Conservation (phyloP, 2,888 invertebrate species). For the Pseudanteris insignis region DNA sequence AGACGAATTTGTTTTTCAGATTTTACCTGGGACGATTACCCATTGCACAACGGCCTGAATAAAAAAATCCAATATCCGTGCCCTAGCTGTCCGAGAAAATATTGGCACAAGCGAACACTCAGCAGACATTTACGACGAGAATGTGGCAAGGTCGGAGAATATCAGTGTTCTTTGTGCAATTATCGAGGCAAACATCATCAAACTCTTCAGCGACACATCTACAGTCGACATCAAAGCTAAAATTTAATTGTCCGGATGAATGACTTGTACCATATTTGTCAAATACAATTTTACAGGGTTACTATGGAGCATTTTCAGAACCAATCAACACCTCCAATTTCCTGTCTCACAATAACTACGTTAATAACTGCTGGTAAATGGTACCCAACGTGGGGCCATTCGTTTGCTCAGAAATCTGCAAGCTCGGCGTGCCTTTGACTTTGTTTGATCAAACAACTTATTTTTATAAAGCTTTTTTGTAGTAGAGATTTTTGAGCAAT, state of each 20-base stretch:
- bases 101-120: constrained; percentile 26
- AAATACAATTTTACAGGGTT: too few relatives aligned
- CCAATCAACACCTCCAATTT: too few relatives aligned
- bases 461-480: constrained; percentile 20
- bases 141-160: constrained; percentile 32
- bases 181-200: constrained; percentile 40
- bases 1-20: constrained; percentile 27
- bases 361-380: too few relatives aligned
- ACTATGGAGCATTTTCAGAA: too few relatives aligned
- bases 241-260: neutral
- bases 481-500: constrained; percentile 20
- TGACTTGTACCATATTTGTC: constrained; percentile 17
- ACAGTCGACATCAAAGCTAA: constrained; percentile 18
- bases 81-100: constrained; percentile 30
- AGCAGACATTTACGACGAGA: constrained; percentile 33
- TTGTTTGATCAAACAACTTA: constrained; percentile 8
- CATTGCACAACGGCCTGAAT: neutral
- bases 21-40: neutral
- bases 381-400: neutral
- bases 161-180: constrained; percentile 23
- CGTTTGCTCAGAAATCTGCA: neutral
- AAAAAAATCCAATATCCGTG: constrained; percentile 15
- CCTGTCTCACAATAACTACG: too few relatives aligned
- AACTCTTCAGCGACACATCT: constrained; percentile 28
- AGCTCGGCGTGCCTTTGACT: constrained; percentile 26